A percentile compares a stretch with the other conserved stretches of the same genome.
phyloP scores from a whole-genome alignment of 2,113 vertebrate species.

The Pristiophorus japonicus region DNA sequence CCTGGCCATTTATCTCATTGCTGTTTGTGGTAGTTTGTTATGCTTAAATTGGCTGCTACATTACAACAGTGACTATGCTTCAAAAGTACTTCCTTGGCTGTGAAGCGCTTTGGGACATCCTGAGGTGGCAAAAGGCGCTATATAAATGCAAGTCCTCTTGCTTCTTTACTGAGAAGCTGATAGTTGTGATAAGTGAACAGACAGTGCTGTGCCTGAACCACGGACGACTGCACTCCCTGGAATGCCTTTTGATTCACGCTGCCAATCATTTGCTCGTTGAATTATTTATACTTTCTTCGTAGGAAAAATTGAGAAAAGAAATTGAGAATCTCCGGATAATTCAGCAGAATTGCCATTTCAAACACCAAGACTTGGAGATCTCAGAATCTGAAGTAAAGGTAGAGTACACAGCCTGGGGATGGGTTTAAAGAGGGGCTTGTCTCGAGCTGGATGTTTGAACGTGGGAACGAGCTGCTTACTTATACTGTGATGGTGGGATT shows the following conservation, averaged over 20 bases:
- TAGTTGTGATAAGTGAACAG: not conserved
- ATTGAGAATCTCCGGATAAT: not conserved
- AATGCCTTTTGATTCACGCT: not conserved
- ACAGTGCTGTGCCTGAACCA: not conserved
- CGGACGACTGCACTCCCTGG: not conserved
- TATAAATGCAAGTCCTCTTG: not conserved
- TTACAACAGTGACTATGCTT: not conserved
- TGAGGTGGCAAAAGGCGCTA: not conserved
- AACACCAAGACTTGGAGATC: not conserved
- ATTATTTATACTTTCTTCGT: not conserved
- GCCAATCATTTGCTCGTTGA: not conserved
- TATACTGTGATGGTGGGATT: not conserved
- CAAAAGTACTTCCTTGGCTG: not conserved
- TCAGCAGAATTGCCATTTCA: not conserved
- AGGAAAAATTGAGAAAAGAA: slow-evolving; percentile 16
- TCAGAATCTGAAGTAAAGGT: not conserved
- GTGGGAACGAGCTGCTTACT: not conserved
- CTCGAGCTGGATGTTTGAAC: not conserved
- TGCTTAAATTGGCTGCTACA: not conserved
- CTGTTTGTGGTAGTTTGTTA: not conserved
- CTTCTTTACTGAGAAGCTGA: not conserved
- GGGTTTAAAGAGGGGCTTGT: not conserved
- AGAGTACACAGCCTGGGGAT: not conserved
- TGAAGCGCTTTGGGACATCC: not conserved
- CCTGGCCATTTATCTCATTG: not conserved